These are phyloP conservation scores for Pygoscelis antarcticus DNA, from an alignment of 2,113 vertebrate species.

Conservation along the genomic window DNA sequence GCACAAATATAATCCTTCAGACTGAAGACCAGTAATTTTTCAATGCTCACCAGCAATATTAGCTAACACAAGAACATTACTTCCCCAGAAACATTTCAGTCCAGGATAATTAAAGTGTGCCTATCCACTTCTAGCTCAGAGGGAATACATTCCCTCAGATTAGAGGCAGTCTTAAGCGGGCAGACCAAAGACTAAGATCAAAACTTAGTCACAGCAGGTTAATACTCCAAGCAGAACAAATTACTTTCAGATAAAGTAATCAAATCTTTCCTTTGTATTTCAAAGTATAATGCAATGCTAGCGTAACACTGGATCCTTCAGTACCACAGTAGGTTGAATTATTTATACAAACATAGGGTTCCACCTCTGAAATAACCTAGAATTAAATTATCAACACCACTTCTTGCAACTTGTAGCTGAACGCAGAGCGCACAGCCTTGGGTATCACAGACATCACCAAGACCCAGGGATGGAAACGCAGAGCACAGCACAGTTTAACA, in stretches of 20 bases:
- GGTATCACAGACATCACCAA: fast-evolving
- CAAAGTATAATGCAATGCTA: neutral
- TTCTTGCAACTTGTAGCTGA: neutral
- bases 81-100: neutral
- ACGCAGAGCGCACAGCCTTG: neutral
- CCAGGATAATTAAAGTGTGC: neutral
- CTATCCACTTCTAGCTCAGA: neutral
- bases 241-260: neutral
- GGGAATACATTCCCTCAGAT: neutral
- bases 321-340: neutral
- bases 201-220: neutral
- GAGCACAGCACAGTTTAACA: neutral
- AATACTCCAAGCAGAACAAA: neutral
- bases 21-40: neutral
- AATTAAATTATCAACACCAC: neutral
- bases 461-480: neutral
- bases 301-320: neutral
- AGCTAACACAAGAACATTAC: neutral
- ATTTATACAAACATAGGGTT: neutral
- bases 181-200: neutral
- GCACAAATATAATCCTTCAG: neutral
- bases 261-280: neutral
- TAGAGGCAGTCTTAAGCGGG: neutral
- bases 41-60: neutral
- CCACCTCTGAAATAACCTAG: neutral